Base-by-base conservation (phyloP, 2,113 vertebrate species). In the Gallinago paraguaiae region DNA sequence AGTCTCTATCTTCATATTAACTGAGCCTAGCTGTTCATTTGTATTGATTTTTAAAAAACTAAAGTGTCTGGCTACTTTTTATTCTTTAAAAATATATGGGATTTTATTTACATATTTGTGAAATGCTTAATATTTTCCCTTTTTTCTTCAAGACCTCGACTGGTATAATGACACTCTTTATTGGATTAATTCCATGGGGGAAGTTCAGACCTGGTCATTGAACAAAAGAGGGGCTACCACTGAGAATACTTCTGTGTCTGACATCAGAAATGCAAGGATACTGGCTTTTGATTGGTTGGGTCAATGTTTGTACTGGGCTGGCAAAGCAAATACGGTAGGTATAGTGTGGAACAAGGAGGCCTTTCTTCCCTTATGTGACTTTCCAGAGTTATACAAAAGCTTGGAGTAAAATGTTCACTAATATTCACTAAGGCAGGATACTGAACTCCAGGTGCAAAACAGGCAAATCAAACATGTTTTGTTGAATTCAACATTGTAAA, bases 251-350 rank as follows among this genome's bases (percentile, higher is more conserved):
- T 82, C 64, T 3, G 31, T 98, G 33, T 75, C 97, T 75, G 96
- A 77, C 7, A 12, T 97, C 37, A 74, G 85, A 92, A 95, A 97
- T 86, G 98, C 97, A 87, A 97, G 96, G 22, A 88, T 95, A 3
- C 51, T 98, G 94, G 96, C 97, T 53, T 98, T 97, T 68, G 98
- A 98, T 51, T 98, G 98, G 98, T 85, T 98, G 94, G 98, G 98
- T 50, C 97, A 95, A 9, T 96, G 79, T 72, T 97, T 98, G 60
- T 98, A 98, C 92, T 98, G 98, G 98, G 94, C 97, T 96, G 98
- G 97, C 78, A 98, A 96, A 95, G 92, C 96, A 23, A 97, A 97
- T 17, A 96, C 51, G 95, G 97, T 98, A 95, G 78, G 97, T 97
- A 33, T 20, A 25, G 9, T 18, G 19, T 10, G 51, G 41, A 75